Conservation (phyloP, 2,113 vertebrate species). For the Epinephelus cyanopodus region DNA sequence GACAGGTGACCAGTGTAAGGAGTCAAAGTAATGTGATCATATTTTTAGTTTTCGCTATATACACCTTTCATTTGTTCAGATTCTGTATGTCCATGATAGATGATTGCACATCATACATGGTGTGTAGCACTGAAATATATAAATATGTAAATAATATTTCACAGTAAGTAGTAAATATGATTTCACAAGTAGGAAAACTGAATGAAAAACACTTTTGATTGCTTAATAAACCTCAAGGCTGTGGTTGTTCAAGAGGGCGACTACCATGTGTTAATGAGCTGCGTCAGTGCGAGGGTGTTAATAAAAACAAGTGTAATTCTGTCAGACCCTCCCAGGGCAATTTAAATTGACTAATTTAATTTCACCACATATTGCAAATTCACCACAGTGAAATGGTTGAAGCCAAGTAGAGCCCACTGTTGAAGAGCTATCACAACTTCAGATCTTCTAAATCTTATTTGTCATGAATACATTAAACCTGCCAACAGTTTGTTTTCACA, state of each 20-base stretch:
- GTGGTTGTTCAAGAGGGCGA: background rate
- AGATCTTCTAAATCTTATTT: background rate
- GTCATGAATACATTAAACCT: background rate
- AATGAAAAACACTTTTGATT: background rate
- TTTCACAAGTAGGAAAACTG: too few relatives aligned
- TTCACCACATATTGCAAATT: constrained; percentile 21
- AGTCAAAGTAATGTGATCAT: too few relatives aligned
- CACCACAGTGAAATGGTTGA: background rate
- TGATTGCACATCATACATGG: too few relatives aligned
- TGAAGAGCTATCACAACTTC: background rate
- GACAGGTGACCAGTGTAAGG: too few relatives aligned
- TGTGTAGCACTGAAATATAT: too few relatives aligned
- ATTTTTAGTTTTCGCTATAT: too few relatives aligned
- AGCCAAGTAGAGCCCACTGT: background rate
- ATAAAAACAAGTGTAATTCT: constrained; percentile 18
- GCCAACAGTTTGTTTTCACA: background rate
- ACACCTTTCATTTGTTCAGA: too few relatives aligned
- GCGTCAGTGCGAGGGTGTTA: constrained; percentile 17
- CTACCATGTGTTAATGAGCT: constrained; percentile 28
- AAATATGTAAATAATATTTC: background rate
- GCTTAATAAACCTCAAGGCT: constrained; percentile 21
- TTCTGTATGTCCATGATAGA: too few relatives aligned
- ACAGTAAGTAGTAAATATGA: too few relatives aligned
- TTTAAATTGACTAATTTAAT: constrained; percentile 12
- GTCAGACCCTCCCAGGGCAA: background rate